These are phyloP conservation scores for Rattus rattus DNA, from an alignment of 2,113 vertebrate species.

Conservation along the genomic window DNA sequence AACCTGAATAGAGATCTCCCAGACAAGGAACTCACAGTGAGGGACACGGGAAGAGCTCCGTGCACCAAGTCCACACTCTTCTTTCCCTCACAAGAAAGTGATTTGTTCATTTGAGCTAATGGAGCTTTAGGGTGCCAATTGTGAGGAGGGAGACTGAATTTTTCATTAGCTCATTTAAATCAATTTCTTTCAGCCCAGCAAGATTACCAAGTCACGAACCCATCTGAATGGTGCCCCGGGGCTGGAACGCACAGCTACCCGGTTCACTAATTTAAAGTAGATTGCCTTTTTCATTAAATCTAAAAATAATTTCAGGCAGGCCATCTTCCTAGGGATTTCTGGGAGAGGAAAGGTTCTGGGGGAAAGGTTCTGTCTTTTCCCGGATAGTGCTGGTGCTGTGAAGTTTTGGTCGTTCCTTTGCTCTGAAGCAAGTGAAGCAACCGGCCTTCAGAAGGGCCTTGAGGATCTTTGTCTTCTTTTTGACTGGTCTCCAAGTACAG, in stretches of 20 bases:
- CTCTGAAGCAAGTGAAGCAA: not conserved
- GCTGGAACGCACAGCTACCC: constrained; percentile 63
- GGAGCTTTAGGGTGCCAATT: constrained; percentile 33
- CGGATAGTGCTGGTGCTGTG: constrained; percentile 33
- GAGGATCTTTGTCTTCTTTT: not conserved
- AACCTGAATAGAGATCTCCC: not conserved
- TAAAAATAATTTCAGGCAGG: constrained; percentile 64
- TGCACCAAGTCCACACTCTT: not conserved
- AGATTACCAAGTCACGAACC: constrained; percentile 41
- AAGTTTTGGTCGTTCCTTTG: not conserved
- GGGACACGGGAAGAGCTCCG: not conserved
- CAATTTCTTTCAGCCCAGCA: constrained; percentile 72
- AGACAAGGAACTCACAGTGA: not conserved
- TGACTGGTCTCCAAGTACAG: not conserved
- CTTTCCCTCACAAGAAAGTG: not conserved
- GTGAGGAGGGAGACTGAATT: constrained; percentile 45
- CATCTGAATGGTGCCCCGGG: constrained; percentile 55
- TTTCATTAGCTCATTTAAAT: constrained; percentile 78
- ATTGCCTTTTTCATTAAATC: constrained; percentile 76
- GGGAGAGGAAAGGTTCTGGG: constrained; percentile 15
- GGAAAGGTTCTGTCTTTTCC: constrained; percentile 39
- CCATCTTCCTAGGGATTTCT: constrained; percentile 62
- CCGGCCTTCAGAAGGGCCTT: not conserved
- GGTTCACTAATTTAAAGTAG: constrained; percentile 74
- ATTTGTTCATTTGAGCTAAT: constrained; percentile 44